These are phyloP conservation scores for Macaca fascicularis DNA, from an alignment of 2,113 vertebrate genomes.

Conservation along the genomic window T2T-MFA8v1.1 NC_088379.1:16283501-16284000, in stretches of 20 bases:
- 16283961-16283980: not conserved
- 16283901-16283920: conserved; percentile 3
- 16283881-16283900: not conserved
- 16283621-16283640: conserved; percentile 33
- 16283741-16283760: conserved; percentile 6
- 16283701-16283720: conserved; percentile 7
- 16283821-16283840: conserved; percentile 4
- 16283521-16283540: not conserved
- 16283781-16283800: not conserved
- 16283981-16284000: not conserved
- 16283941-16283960: conserved; percentile 31
- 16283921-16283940: conserved; percentile 18
- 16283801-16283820: not conserved
- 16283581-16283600: conserved; percentile 30
- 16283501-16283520: not conserved
- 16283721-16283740: not conserved
- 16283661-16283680: conserved; percentile 38
- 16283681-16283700: not conserved
- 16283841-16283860: not conserved
- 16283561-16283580: not conserved
- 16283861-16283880: not conserved
- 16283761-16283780: not conserved
- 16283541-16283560: not conserved
- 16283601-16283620: conserved; percentile 48
- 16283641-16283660: conserved; percentile 31